Conservation (phyloP, 1,140 invertebrate genomes). For the Drosophila sp. region DNA sequence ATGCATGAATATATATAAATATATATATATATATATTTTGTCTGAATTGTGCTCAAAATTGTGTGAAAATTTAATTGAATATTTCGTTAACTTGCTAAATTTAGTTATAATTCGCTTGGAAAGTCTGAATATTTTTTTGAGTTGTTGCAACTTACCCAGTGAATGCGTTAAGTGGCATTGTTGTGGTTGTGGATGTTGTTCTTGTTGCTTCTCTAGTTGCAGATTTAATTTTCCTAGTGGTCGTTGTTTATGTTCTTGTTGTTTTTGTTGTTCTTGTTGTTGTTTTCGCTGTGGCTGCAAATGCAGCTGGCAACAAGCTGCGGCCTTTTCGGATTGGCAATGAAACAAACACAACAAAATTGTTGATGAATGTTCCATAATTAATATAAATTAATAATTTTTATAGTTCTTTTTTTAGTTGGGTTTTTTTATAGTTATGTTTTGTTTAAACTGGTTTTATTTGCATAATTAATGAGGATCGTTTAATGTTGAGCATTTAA, state of each 20-base stretch:
- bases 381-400: constrained; percentile 66
- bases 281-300: constrained; percentile 26
- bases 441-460: constrained; percentile 43
- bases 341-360: constrained; percentile 77
- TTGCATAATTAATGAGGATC: constrained; percentile 60
- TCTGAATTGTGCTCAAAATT: constrained; percentile 38
- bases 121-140: background rate
- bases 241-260: constrained; percentile 52
- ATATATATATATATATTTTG: too few relatives aligned
- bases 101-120: constrained; percentile 4
- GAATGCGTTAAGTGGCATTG: constrained; percentile 44
- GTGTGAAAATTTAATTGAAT: constrained; percentile 51
- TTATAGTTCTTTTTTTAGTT: constrained; percentile 18
- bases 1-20: too few relatives aligned
- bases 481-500: constrained; percentile 52
- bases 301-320: constrained; percentile 68
- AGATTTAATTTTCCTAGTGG: constrained; percentile 26
- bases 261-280: constrained; percentile 45
- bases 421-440: constrained; percentile 23
- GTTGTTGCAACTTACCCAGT: constrained; percentile 59
- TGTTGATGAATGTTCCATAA: constrained; percentile 82
- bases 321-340: constrained; percentile 69
- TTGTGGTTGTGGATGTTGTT: constrained; percentile 40
- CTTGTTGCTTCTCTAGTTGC: constrained; percentile 32
- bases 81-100: constrained; percentile 38